Base-by-base conservation (phyloP, 2,888 invertebrate species). In the Omphaloscelis lunosa region DNA sequence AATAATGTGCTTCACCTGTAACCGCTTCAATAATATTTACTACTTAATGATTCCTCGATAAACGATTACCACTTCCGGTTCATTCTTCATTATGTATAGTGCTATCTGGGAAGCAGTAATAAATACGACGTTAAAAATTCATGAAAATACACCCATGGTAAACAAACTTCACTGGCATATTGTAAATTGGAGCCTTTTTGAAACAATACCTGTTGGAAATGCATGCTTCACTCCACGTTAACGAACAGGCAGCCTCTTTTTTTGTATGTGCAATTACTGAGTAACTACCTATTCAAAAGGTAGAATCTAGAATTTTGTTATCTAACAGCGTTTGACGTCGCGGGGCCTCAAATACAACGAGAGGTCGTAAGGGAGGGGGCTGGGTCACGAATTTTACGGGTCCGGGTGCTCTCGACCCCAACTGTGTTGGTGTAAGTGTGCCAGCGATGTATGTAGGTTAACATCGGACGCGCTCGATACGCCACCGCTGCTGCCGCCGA, bases 381-480 rank as follows among this genome's bases (percentile, higher is more conserved):
- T 92, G 93, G 95, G 95, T 95, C 95, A 94, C 93, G 94, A 95
- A 95, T 94, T 95, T 94, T 91, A 95, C 93, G 94, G 92, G 91
- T 92, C 93, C 93, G 94, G 93, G 93, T 92, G 92, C 93, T 94
- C 94, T 94, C 95, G 95, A 95, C 95, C 95, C 95, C 94, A 93
- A 89, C 91, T 92, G 90, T 87, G 92, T 91, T 91, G 91, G 88
- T 92, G 93, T 93, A 93, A 94, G 93, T 94, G 93, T 95, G 94
- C 94, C 95, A 91, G 92, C 90, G 94, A 94, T 93, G 93, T 95
- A 95, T 95, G 95, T 95, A 95, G 95, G 95, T 95, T 95, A 95
- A 95, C 96, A 94, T 95, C 95, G 94, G 95, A 94, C 95, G 96
- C 96, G 96, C 96, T 96, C 96, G 94, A 96, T 96, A 96, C 95